Conservation (phyloP, 2,888 invertebrate species). For the Limenitis camilla region DNA sequence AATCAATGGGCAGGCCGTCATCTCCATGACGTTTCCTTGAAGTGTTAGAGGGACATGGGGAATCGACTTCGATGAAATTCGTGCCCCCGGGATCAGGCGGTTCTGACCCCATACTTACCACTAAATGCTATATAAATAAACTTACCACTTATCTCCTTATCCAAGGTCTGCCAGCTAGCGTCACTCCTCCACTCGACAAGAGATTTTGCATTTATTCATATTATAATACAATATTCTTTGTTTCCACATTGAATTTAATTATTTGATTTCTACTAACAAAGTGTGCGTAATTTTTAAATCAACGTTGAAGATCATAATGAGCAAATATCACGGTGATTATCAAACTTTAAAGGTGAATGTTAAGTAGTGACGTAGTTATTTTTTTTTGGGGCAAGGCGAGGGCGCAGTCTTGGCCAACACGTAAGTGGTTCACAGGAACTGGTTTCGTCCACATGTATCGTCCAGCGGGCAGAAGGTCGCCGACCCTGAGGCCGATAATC, state of each 20-base stretch:
- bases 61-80: too few species aligned
- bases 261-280: too few species aligned
- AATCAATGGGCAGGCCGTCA: too few species aligned
- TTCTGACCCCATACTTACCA: too few species aligned
- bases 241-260: too few species aligned
- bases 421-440: slow-evolving; percentile 60
- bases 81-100: too few species aligned
- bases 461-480: slow-evolving; percentile 39
- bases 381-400: slow-evolving; percentile 15
- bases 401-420: slow-evolving; percentile 13
- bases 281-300: too few species aligned
- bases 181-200: slow-evolving; percentile 57
- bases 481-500: slow-evolving; percentile 58
- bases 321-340: slow-evolving; percentile 1
- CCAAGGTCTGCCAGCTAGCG: slow-evolving; percentile 64
- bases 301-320: neutral
- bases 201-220: slow-evolving; percentile 43
- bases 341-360: slow-evolving; percentile 9
- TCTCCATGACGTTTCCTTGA: too few species aligned
- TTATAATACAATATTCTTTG: slow-evolving; percentile 9
- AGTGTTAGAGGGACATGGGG: too few species aligned
- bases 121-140: too few species aligned
- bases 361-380: slow-evolving; percentile 13
- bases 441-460: slow-evolving; percentile 65
- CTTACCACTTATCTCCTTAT: slow-evolving; percentile 65